Base-by-base conservation (phyloP, 1,140 invertebrate genomes). In the Ganaspis sp. region DNA sequence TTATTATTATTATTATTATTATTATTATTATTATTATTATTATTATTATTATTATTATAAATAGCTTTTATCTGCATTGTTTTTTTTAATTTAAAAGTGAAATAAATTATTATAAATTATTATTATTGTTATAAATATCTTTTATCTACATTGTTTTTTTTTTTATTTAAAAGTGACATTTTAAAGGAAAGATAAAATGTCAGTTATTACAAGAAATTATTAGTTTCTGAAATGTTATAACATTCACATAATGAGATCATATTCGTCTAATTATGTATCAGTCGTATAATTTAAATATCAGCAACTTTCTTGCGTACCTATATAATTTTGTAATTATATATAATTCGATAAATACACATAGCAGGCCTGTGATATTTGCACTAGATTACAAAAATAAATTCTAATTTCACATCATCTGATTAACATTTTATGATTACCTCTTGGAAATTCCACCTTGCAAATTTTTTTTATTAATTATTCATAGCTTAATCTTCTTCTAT, bases 281-380 rank as follows among this genome's bases (percentile, higher is more conserved):
- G 45, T 49, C n/a, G 17, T 49, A 49, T 49, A 49, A 49, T 49
- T 49, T 49, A 49, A 49, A n/a, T 49, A 49, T 49, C 17, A 49
- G 45, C 45, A 49, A 17, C 45, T 17, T 49, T 49, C 17, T n/a
- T n/a, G 15, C 45, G 17, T 49, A 49, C n/a, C n/a, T 49, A 49
- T 49, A 15, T 49, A 49, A 49, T 49, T 49, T 49, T 49, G 45
- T 49, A 17, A 49, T 49, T 17, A 49, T 45, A 45, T 15, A 45
- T 15, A 45, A n/a, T 45, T 15, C 12, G 4, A 15, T 49, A 49
- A 49, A 17, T 6, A 49, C n/a, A n/a, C 17, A 49, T 49, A 1
- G 15, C 45, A 49, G 17, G 45, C 4, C 5, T 49, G 0, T 40
- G 8, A 17, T 15, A 49, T 40, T 49, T 49, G 45, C 45, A 17